These are phyloP conservation scores for Ladona fulva DNA, from an alignment of 1,140 invertebrate genomes.

Conservation along the genomic window DNA sequence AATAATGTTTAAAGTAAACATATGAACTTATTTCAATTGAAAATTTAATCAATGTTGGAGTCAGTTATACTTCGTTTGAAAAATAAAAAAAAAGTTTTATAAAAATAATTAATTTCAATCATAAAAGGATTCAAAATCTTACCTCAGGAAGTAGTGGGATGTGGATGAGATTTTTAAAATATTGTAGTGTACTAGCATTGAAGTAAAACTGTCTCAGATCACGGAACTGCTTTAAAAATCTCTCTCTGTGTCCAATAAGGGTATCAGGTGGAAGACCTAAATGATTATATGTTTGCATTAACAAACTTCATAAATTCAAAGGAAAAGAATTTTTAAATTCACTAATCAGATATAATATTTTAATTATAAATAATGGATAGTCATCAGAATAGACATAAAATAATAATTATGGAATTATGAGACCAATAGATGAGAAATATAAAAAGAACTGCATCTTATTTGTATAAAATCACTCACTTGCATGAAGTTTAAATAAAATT, in stretches of 20 bases:
- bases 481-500: constrained; percentile 91
- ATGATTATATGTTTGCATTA: neutral
- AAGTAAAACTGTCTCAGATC: constrained; percentile 88
- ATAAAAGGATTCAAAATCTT: constrained; percentile 25
- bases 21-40: no score
- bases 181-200: constrained; percentile 87
- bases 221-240: constrained; percentile 84
- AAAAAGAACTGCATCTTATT: neutral
- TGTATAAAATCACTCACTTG: constrained; percentile 44
- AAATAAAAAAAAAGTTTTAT: no score
- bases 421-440: neutral
- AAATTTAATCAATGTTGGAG: no score
- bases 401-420: neutral
- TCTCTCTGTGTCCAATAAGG: constrained; percentile 78
- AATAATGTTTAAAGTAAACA: no score
- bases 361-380: no score
- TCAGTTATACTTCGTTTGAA: no score
- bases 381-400: no score
- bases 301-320: neutral
- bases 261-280: constrained; percentile 78
- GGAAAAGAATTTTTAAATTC: neutral
- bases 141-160: constrained; percentile 87
- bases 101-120: no score
- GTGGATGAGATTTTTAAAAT: constrained; percentile 92
- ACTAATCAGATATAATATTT: neutral